A percentile compares a stretch with the other conserved stretches of the same genome.
Conservation (phyloP, 2,888 invertebrate genomes). For the Minunthozetes semirufus region DNA sequence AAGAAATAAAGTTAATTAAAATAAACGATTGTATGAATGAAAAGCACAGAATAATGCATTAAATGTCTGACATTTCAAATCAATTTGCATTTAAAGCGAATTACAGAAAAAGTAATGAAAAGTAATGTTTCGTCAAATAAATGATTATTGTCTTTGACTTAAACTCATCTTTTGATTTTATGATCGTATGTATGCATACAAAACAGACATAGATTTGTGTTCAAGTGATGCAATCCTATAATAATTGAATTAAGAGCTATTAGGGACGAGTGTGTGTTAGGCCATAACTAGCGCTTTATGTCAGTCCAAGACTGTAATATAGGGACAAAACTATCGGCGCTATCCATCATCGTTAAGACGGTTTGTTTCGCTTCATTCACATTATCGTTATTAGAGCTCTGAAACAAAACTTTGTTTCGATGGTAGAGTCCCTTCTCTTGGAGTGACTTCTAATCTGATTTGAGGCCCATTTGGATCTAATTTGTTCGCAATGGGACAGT, state of each 20-base stretch:
- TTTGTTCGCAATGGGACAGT: neutral
- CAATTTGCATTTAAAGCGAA: constrained; percentile 21
- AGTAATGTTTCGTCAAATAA: neutral
- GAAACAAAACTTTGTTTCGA: constrained; percentile 7
- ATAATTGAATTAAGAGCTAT: constrained; percentile 28
- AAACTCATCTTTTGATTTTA: neutral
- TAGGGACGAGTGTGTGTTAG: constrained; percentile 23
- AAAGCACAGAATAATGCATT: neutral
- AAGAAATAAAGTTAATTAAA: constrained; percentile 9
- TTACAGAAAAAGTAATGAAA: neutral
- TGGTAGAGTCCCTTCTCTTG: neutral
- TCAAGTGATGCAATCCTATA: constrained; percentile 22
- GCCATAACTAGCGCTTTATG: constrained; percentile 23
- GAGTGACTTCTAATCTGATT: constrained; percentile 23
- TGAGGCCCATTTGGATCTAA: constrained; percentile 19
- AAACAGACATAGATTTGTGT: neutral
- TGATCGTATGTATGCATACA: neutral
- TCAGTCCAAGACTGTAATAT: neutral
- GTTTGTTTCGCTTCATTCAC: neutral
- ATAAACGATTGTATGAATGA: neutral
- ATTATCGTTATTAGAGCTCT: constrained; percentile 16
- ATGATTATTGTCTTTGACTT: constrained; percentile 8
- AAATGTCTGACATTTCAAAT: neutral
- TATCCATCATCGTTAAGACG: constrained; percentile 17
- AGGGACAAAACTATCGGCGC: neutral